Conservation (phyloP, 2,113 vertebrate genomes). For the Pipa parva region DNA sequence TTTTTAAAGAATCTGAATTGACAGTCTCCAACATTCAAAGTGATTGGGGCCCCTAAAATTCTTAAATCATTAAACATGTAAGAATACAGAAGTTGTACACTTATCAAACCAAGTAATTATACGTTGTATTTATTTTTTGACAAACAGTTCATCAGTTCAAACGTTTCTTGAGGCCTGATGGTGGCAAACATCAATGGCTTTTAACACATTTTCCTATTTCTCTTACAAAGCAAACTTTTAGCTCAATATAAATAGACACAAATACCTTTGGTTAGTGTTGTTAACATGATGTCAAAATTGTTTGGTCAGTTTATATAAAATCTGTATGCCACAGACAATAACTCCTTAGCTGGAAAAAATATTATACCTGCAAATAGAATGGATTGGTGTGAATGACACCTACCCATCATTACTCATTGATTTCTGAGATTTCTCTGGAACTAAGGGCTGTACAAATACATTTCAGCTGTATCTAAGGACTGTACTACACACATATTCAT, state of each 20-base stretch:
- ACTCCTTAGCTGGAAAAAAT: slow-evolving; percentile 46
- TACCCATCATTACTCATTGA: slow-evolving; percentile 45
- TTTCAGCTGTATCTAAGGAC: background rate
- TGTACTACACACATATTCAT: background rate
- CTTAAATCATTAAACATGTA: too few relatives aligned
- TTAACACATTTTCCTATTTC: too few relatives aligned
- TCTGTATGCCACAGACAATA: slow-evolving; percentile 30
- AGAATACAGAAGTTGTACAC: too few relatives aligned
- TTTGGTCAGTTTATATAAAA: background rate
- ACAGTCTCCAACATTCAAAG: too few relatives aligned
- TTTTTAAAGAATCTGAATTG: too few relatives aligned
- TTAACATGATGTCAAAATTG: background rate
- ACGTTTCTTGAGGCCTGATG: too few relatives aligned
- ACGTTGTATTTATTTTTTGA: too few relatives aligned
- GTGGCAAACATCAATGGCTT: too few relatives aligned
- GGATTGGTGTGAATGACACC: slow-evolving; percentile 40
- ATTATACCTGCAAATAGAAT: slow-evolving; percentile 45
- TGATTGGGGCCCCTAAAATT: too few relatives aligned
- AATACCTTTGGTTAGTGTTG: background rate
- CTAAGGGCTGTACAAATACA: background rate
- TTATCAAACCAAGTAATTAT: too few relatives aligned
- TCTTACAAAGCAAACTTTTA: background rate
- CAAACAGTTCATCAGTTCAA: too few relatives aligned
- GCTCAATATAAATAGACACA: background rate
- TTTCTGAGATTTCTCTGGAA: slow-evolving; percentile 17